Conservation (phyloP, 2,113 vertebrate species). For the Rhipidura dahli region DNA sequence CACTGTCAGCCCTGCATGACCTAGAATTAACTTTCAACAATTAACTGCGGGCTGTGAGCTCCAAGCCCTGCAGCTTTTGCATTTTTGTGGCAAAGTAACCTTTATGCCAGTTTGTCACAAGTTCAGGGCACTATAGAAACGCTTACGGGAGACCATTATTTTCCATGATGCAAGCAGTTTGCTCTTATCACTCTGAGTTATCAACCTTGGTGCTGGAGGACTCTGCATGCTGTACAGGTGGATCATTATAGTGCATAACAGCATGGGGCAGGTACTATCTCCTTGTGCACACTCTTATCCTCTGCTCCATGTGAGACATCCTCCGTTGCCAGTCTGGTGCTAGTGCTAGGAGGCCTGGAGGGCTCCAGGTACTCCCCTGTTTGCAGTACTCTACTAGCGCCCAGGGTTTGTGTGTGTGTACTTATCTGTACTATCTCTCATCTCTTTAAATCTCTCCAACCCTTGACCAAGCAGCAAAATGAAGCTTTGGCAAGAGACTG, state of each 20-base stretch:
- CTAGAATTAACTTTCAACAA: constrained; percentile 73
- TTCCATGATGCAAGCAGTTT: constrained; percentile 81
- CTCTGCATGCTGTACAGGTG: constrained; percentile 46
- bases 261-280: not conserved
- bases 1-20: constrained; percentile 59
- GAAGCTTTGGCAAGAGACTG: constrained; percentile 46
- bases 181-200: constrained; percentile 71
- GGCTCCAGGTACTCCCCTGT: not conserved
- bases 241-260: constrained; percentile 34
- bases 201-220: constrained; percentile 49
- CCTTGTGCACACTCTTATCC: not conserved
- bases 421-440: not conserved
- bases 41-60: constrained; percentile 55
- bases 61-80: constrained; percentile 36
- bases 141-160: constrained; percentile 56
- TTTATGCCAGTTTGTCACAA: constrained; percentile 76
- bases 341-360: not conserved
- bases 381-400: not conserved
- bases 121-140: constrained; percentile 70
- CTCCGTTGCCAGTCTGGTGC: not conserved
- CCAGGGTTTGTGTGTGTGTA: not conserved
- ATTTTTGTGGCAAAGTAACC: constrained; percentile 67
- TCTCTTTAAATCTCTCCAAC: constrained; percentile 25
- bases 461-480: constrained; percentile 41
- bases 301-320: not conserved